Conservation (phyloP, 92 coral and sea anemone species). For the Hydrozoanthus gracilis region DNA sequence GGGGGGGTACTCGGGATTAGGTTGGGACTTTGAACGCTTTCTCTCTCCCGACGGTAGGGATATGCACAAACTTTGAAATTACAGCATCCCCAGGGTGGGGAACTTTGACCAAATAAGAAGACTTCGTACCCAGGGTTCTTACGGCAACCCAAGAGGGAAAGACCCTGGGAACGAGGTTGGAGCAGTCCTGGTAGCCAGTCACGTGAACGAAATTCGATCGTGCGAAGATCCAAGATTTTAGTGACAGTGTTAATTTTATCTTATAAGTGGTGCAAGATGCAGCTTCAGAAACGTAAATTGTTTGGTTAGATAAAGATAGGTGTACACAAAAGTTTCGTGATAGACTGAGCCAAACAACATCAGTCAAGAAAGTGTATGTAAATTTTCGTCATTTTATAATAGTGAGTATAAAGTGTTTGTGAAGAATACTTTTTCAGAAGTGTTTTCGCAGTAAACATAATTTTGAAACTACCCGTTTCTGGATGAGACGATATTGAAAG, state of each 20-base stretch:
- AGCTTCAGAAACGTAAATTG: no score
- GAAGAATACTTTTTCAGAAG: not conserved
- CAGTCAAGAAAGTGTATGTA: slow-evolving; percentile 4
- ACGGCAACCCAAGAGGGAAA: no score
- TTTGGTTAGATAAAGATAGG: not conserved
- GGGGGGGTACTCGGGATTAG: not conserved
- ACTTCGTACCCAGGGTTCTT: no score
- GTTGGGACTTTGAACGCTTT: slow-evolving; percentile 5
- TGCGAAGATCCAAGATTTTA: no score
- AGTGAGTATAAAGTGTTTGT: not conserved
- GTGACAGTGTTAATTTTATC: slow-evolving; percentile 6
- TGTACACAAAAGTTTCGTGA: not conserved
- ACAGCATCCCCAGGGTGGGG: not conserved
- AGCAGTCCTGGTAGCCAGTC: no score
- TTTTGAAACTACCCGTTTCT: not conserved
- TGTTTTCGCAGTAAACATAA: not conserved
- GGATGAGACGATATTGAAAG: not conserved
- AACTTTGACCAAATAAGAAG: slow-evolving; percentile 4
- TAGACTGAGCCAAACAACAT: not conserved
- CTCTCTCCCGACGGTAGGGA: not conserved
- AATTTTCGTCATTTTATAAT: not conserved
- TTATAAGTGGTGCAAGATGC: not conserved
- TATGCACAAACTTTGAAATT: no score
- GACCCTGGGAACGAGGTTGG: no score
- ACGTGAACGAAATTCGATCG: no score